Percentiles rank a stretch among this genome's conserved stretches.
These are phyloP conservation scores for Phenganax stokvisi DNA, from an alignment of 92 coral and sea anemone genomes.

Conservation along the genomic window DNA sequence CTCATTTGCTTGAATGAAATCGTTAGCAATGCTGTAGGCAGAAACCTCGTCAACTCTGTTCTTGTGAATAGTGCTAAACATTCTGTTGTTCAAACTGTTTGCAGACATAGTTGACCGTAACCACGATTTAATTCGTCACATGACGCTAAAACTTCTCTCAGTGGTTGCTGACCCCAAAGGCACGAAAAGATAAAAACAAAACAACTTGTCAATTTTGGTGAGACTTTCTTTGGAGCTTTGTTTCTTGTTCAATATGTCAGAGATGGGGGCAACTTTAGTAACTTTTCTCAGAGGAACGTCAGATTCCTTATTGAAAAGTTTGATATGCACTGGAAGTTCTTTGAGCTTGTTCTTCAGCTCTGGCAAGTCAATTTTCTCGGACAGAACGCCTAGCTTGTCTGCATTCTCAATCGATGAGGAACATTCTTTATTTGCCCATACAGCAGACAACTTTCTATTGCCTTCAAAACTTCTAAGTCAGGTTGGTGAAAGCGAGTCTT, in stretches of 20 bases:
- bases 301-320: conserved; percentile 10
- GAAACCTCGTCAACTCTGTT: conserved; percentile 10
- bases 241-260: conserved; percentile 21
- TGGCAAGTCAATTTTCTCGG: conserved; percentile 11
- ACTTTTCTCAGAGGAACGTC: conserved; percentile 23
- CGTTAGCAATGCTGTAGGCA: not conserved
- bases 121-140: conserved; percentile 13
- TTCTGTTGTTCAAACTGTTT: conserved; percentile 19
- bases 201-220: conserved; percentile 22
- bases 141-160: conserved; percentile 22
- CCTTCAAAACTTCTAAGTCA: conserved; percentile 19
- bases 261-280: conserved; percentile 23
- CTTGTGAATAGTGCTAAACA: conserved; percentile 18
- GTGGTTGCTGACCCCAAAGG: conserved; percentile 17
- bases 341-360: conserved; percentile 6
- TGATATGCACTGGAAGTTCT: conserved; percentile 26
- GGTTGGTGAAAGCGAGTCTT: conserved; percentile 24
- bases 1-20: conserved; percentile 10
- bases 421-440: conserved; percentile 9
- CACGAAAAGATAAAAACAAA: not conserved
- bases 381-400: conserved; percentile 6
- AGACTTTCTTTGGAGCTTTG: conserved; percentile 29
- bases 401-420: conserved; percentile 8
- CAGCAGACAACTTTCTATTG: conserved; percentile 18
- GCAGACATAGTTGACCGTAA: conserved; percentile 22